phyloP scores from a whole-genome alignment of 2,113 vertebrate species.

The Elephas maximus region DNA sequence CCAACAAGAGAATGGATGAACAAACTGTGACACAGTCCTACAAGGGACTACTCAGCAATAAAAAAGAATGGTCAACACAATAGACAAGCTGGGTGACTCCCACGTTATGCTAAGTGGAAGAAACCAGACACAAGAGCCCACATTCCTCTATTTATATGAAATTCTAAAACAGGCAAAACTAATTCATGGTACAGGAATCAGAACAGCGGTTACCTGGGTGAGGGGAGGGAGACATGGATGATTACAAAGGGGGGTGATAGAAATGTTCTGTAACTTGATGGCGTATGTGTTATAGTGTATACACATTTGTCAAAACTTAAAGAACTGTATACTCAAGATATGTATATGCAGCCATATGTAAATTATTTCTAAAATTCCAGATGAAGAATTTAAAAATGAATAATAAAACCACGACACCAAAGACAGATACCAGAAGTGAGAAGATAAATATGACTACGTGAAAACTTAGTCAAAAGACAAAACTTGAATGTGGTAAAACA shows the following conservation, averaged over 20 bases:
- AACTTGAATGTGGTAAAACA: not conserved
- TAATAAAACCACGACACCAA: not conserved
- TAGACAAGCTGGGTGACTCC: not conserved
- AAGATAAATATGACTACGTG: not conserved
- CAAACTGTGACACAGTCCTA: no score
- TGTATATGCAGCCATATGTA: not conserved
- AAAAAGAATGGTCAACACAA: not conserved
- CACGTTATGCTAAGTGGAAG: not conserved
- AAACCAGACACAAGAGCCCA: no score
- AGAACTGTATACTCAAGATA: not conserved
- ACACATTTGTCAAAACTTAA: not conserved
- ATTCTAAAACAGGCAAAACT: not conserved
- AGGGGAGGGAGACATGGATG: not conserved
- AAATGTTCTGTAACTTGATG: not conserved
- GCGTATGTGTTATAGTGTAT: not conserved
- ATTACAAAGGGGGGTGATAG: not conserved
- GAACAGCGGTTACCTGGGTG: not conserved
- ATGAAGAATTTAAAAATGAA: not conserved
- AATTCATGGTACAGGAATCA: not conserved
- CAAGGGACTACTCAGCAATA: not conserved
- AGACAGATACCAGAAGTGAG: not conserved
- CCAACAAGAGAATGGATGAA: not conserved
- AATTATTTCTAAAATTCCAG: not conserved
- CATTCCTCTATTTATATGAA: not conserved
- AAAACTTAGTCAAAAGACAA: not conserved